Conservation (phyloP, 64 coral and sea anemone species). For the Montipora efflorescens region DNA sequence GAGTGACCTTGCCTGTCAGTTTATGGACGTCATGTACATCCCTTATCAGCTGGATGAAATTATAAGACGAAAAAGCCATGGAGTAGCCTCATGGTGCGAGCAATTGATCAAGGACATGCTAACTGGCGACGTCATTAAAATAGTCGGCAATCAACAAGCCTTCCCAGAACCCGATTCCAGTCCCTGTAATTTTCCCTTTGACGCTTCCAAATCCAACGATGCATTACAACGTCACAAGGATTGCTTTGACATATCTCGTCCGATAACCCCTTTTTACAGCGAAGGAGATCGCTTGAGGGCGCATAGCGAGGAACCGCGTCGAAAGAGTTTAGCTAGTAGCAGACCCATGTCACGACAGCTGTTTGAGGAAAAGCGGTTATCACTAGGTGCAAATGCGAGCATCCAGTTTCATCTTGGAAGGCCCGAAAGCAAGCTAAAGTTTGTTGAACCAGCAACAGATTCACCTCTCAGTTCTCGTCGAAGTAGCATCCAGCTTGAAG, state of each 20-base stretch:
- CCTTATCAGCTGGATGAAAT: slow-evolving; percentile 85
- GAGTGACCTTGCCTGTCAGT: slow-evolving; percentile 95
- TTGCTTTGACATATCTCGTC: not conserved
- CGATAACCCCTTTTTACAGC: slow-evolving; percentile 6
- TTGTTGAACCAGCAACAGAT: not conserved
- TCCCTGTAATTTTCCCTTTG: not conserved
- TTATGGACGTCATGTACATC: slow-evolving; percentile 95
- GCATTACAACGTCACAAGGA: slow-evolving; percentile 1
- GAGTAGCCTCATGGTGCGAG: slow-evolving; percentile 95
- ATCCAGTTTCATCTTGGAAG: not conserved
- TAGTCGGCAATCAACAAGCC: slow-evolving; percentile 63
- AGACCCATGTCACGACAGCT: not conserved
- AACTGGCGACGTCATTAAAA: slow-evolving; percentile 65
- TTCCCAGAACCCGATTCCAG: slow-evolving; percentile 25
- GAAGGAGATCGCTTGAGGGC: not conserved
- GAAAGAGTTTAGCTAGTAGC: not conserved
- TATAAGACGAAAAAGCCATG: slow-evolving; percentile 90
- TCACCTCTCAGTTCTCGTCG: slow-evolving; percentile 16
- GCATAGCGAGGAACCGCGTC: not conserved
- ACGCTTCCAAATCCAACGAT: not conserved
- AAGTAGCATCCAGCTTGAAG: slow-evolving; percentile 30
- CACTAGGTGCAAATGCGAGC: slow-evolving; percentile 18
- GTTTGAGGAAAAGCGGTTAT: slow-evolving; percentile 14
- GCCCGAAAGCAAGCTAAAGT: not conserved
- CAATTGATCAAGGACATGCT: slow-evolving; percentile 98